A percentile compares a stretch with the other conserved stretches of the same genome.
phyloP scores from a whole-genome alignment of 2,797 vertebrate species.

The Amphiprion clarkii region DNA sequence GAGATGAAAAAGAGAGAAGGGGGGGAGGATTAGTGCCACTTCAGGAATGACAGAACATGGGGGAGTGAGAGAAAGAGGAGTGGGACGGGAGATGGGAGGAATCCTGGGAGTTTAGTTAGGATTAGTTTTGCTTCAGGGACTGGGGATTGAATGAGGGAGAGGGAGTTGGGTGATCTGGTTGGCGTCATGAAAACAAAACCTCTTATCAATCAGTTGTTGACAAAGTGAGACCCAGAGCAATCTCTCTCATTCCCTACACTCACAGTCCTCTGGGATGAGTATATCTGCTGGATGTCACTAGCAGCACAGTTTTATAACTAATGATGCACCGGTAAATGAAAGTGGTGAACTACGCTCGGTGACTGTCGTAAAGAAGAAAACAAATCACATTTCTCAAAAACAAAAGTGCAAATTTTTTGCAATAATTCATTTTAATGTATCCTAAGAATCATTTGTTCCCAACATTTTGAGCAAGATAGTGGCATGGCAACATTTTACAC shows the following conservation, averaged over 20 bases:
- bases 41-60: constrained; percentile 78
- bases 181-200: constrained; percentile 80
- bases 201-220: constrained; percentile 83
- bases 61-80: constrained; percentile 67
- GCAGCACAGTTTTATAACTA: constrained; percentile 28
- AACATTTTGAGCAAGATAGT: neutral
- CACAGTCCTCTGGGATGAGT: constrained; percentile 47
- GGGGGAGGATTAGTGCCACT: constrained; percentile 85
- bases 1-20: constrained; percentile 78
- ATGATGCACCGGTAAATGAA: constrained; percentile 41
- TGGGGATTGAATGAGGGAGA: constrained; percentile 77
- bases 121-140: constrained; percentile 85
- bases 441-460: neutral
- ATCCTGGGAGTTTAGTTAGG: constrained; percentile 83
- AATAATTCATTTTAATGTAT: neutral
- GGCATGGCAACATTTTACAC: neutral
- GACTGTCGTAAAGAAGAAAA: neutral
- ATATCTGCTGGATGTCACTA: constrained; percentile 56
- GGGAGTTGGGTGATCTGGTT: constrained; percentile 72
- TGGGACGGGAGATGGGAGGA: constrained; percentile 72
- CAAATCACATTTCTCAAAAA: neutral
- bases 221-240: constrained; percentile 67
- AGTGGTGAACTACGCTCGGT: constrained; percentile 21
- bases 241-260: constrained; percentile 41
- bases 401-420: neutral